Base-by-base conservation (phyloP, 2,888 invertebrate species). In the Cephus rjabovi region DNA sequence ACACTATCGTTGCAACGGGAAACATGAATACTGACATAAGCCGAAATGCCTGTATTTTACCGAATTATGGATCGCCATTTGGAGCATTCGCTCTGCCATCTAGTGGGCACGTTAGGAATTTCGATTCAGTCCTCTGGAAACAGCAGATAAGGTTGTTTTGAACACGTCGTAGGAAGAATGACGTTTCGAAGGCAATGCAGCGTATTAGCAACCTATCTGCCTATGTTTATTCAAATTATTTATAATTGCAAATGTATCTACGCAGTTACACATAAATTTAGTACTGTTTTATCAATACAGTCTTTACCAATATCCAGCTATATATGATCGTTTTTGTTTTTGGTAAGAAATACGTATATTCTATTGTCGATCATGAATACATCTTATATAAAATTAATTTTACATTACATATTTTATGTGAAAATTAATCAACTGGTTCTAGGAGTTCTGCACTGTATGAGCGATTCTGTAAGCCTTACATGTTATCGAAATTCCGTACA, bases 31-130 rank as follows among this genome's bases (percentile, higher is more conserved):
- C 71, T 23, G 71, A 31, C 15, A 71, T 31, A 71, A 33, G 6
- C 12, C 31, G 12, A 71, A 33, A 15, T 71, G 71, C 31, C 15
- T 56, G 23, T 33, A 33, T 71, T 30, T 71, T 15, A 31, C 71
- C 12, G 12, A 31, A 33, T 71, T 71, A 71, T 71, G 71, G 71
- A 71, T 71, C 71, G 71, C 71, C 71, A 71, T 71, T 31, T 71
- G 33, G 33, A 71, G 31, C 15, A 33, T 33, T 31, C 71, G 71
- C 31, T 0, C 31, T 71, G 71, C 71, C 71, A 71, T 71, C 71
- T 71, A 56, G 56, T 9, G 56, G 23, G 23, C 56, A 23, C 23
- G 56, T 23, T 56, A 23, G 23, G 23, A 23, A 56, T 9, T 56
- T 56, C 56, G 23, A 23, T 56, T 56, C 56, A 56, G 23, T 56